Conservation (phyloP, 2,113 vertebrate genomes). For the Melanotaenia duboulayi region DNA sequence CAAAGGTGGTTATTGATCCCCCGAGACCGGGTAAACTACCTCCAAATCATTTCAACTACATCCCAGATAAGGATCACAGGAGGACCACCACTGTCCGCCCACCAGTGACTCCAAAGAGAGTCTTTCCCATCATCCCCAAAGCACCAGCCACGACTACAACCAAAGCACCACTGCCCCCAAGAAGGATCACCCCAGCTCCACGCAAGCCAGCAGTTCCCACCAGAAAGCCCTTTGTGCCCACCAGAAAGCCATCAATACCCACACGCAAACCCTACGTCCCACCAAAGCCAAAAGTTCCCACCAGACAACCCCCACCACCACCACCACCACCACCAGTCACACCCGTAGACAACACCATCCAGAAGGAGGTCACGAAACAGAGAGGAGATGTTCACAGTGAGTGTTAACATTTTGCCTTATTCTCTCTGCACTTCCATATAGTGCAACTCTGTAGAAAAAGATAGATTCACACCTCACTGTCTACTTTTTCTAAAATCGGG, state of each 20-base stretch:
- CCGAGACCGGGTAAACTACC: conserved; percentile 78
- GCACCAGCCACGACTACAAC: conserved; percentile 52
- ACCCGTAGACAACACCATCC: conserved; percentile 90
- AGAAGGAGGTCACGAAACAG: conserved; percentile 89
- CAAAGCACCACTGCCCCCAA: conserved; percentile 46
- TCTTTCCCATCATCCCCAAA: conserved; percentile 59
- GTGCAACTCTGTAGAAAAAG: too few relatives aligned
- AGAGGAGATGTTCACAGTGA: conserved; percentile 98
- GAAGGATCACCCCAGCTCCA: conserved; percentile 56
- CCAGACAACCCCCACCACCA: conserved; percentile 44
- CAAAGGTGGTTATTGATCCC: conserved; percentile 86
- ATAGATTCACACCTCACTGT: too few relatives aligned
- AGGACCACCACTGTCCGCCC: conserved; percentile 79
- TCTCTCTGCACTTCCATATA: too few relatives aligned
- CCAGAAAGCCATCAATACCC: conserved; percentile 57
- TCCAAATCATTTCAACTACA: conserved; percentile 80
- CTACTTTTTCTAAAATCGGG: too few relatives aligned
- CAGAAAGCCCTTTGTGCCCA: conserved; percentile 63
- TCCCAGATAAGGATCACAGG: conserved; percentile 82
- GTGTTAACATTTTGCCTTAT: conserved; percentile 46
- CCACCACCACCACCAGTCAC: conserved; percentile 60
- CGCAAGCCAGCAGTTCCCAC: conserved; percentile 60
- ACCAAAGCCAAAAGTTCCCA: conserved; percentile 47
- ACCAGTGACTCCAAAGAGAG: conserved; percentile 64
- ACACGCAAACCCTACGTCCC: conserved; percentile 64